A percentile compares a stretch with the other conserved stretches of the same genome.
phyloP scores from a whole-genome alignment of 2,888 invertebrate genomes.

The Busseola fusca region DNA sequence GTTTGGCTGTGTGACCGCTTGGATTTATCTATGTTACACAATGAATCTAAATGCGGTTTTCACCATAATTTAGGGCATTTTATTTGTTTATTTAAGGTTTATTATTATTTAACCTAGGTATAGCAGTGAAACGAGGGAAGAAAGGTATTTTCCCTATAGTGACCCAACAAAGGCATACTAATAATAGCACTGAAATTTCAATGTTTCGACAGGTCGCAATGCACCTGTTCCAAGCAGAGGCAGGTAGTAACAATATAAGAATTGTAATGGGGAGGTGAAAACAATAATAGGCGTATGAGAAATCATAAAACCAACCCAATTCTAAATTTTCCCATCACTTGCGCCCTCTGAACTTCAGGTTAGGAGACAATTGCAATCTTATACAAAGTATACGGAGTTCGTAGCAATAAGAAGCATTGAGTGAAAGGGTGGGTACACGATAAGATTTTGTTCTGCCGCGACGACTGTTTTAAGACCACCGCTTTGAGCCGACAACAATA shows the following conservation, averaged over 20 bases:
- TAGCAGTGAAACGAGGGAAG: too few relatives aligned
- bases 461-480: constrained; percentile 64
- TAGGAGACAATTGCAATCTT: constrained; percentile 76
- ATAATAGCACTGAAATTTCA: neutral
- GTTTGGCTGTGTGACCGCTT: neutral
- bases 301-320: neutral
- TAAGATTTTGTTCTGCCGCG: constrained; percentile 73
- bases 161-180: too few relatives aligned
- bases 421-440: constrained; percentile 76
- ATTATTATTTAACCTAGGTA: neutral
- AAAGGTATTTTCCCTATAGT: too few relatives aligned
- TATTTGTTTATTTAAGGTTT: neutral
- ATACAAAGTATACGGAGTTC: constrained; percentile 78
- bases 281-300: neutral
- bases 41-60: neutral
- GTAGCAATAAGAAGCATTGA: constrained; percentile 79
- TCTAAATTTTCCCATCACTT: constrained; percentile 59
- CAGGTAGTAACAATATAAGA: neutral
- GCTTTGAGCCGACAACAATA: constrained; percentile 51
- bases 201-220: neutral
- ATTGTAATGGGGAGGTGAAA: neutral
- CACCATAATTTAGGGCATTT: neutral
- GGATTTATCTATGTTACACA: too few relatives aligned
- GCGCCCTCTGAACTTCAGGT: constrained; percentile 55
- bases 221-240: neutral